Evolutionary conservation across 1,140 invertebrate species (phyloP), one percentile per base, ranked within the genome.

Genomic region (Dendrolimus kikuchii): DNA sequence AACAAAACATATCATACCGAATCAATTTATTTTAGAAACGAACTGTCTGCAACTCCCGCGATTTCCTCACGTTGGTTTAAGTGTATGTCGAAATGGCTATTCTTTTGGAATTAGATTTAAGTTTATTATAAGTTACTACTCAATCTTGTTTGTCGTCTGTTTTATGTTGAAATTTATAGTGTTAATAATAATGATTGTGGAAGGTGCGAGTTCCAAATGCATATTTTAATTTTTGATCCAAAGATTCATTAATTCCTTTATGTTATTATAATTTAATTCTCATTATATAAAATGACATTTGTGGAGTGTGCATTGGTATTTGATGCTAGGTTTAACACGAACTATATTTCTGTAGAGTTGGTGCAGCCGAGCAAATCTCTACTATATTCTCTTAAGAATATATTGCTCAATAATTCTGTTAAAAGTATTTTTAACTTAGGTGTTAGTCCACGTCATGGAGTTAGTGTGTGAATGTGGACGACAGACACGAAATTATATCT

Each of bases 331-430:
- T 68, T 79, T 74, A 71, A 67, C 61, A 71, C 72, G 69, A 73
- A 62, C 77, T 51, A 23, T 23, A 74, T 74, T 78, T 81, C 74
- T 66, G 77, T 83, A 82, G 78, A 75, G 74, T 82, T 80, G 80
- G 82, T 82, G 82, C 82, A 86, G 75, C 80, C 71, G 80, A 82
- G 80, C 78, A 82, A 85, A 80, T 81, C 77, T 86, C 79, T 86
- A 82, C 71, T 78, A 77, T 84, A 86, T 86, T 86, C 77, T 82
- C 72, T 74, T 81, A 84, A 54, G 77, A 78, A 82, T 82, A 83
- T 82, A 81, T 86, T 86, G 82, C 82, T 86, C 82, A 86, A 86
- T 83, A 74, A 81, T 82, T 84, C 76, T 81, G 76, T 84, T 84
- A 75, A 77, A 75, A 75, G 77, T 79, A 80, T 81, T 80, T 50